Conservation (phyloP, 2,888 invertebrate genomes). For the Drosophila nigricruria region DNA sequence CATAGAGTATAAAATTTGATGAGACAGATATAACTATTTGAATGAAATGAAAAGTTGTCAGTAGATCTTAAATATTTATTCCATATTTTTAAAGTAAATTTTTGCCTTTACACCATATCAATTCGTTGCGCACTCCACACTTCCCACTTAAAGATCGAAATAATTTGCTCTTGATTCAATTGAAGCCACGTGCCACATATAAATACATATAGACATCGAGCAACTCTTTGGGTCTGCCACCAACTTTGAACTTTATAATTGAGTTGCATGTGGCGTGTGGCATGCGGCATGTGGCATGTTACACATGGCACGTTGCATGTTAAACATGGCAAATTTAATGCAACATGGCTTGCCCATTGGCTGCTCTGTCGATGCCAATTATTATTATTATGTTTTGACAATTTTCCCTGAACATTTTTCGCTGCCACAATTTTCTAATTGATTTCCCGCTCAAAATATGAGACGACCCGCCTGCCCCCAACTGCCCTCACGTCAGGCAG, state of each 20-base stretch:
- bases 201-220: neutral
- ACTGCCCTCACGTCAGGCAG: neutral
- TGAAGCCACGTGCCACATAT: neutral
- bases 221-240: neutral
- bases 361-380: slow-evolving; percentile 21
- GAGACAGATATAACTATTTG: neutral
- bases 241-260: slow-evolving; percentile 38
- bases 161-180: neutral
- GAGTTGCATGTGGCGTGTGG: slow-evolving; percentile 31
- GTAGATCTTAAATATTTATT: no score
- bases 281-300: neutral
- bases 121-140: neutral
- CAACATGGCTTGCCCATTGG: slow-evolving; percentile 4
- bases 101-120: neutral
- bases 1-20: neutral
- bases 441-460: slow-evolving; percentile 26
- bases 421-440: slow-evolving; percentile 29
- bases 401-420: slow-evolving; percentile 9
- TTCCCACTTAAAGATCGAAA: no score
- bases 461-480: neutral
- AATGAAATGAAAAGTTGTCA: no score
- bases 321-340: slow-evolving; percentile 8
- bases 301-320: neutral
- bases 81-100: no score
- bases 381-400: slow-evolving; percentile 13